phyloP scores from a whole-genome alignment of 2,797 vertebrate species.

The Ispidina lecontei region DNA sequence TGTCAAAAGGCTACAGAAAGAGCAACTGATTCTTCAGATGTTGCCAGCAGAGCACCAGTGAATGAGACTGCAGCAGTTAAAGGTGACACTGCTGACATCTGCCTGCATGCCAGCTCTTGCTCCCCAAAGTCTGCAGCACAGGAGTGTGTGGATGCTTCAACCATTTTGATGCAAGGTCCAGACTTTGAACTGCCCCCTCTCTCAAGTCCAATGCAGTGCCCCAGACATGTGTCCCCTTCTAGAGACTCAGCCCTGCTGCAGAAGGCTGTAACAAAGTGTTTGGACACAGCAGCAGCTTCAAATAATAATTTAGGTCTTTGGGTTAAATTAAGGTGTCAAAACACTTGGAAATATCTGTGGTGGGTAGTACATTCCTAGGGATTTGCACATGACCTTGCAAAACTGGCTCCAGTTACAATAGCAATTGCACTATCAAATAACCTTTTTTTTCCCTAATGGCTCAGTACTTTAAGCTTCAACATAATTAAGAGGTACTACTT shows the following conservation, averaged over 20 bases:
- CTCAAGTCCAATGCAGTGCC: neutral
- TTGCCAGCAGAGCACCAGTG: neutral
- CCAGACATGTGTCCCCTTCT: neutral
- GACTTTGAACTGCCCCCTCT: neutral
- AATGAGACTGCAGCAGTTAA: neutral
- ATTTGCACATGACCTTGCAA: neutral
- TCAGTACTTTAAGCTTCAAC: neutral
- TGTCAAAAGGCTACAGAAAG: neutral
- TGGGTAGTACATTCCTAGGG: neutral
- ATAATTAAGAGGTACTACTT: conserved; percentile 25
- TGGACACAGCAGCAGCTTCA: neutral
- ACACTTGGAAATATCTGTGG: neutral
- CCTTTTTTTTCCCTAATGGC: neutral
- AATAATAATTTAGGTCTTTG: rapidly evolving
- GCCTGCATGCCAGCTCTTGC: neutral
- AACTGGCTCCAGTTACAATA: neutral
- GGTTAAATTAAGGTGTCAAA: neutral
- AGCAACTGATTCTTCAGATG: neutral
- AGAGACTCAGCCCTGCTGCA: neutral
- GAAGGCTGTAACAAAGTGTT: neutral
- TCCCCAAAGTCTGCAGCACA: neutral
- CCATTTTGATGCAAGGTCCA: neutral
- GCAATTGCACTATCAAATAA: neutral
- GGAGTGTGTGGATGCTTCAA: neutral
- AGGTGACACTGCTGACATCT: neutral